phyloP scores from a whole-genome alignment of 1,140 invertebrate species.

The Batillaria attramentaria region DNA sequence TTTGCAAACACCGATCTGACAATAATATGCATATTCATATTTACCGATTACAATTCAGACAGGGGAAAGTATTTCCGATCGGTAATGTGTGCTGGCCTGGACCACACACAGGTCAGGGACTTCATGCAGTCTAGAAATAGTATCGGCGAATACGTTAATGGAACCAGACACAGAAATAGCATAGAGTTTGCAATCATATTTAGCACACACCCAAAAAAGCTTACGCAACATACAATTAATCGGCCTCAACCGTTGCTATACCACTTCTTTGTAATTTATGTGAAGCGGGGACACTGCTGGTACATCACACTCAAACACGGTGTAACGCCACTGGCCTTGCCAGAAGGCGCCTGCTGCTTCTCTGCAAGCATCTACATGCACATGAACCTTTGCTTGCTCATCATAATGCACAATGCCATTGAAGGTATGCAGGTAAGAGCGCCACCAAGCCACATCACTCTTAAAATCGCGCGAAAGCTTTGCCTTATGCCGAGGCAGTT shows the following conservation, averaged over 20 bases:
- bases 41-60: no score
- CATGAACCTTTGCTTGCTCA: no score
- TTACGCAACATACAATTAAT: background rate
- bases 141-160: background rate
- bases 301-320: background rate
- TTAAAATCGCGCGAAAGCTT: background rate
- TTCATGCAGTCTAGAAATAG: background rate
- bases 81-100: no score
- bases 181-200: background rate
- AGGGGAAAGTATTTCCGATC: no score
- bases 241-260: background rate
- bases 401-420: slow-evolving; percentile 1
- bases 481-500: background rate
- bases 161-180: background rate
- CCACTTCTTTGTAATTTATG: background rate
- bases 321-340: background rate
- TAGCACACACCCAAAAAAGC: background rate
- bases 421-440: background rate
- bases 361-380: background rate
- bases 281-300: background rate
- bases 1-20: no score
- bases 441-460: background rate
- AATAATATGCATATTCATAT: no score
- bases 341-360: background rate
- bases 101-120: no score